Conservation (phyloP, 1,140 invertebrate genomes). For the Charaxes varanes region DNA sequence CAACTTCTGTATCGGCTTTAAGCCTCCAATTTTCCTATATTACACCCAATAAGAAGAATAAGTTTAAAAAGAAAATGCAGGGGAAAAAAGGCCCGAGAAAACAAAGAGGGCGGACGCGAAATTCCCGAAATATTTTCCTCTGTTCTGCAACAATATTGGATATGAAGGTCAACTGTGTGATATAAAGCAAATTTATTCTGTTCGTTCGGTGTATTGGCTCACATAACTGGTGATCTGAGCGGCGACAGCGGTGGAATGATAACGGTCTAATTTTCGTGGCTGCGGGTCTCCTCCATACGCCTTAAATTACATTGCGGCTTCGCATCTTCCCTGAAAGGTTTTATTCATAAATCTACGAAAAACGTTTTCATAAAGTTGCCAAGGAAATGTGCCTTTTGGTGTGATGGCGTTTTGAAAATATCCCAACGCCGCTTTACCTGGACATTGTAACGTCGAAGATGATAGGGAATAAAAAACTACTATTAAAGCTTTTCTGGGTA, state of each 20-base stretch:
- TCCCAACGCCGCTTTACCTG: conserved; percentile 20
- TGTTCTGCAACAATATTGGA: conserved; percentile 66
- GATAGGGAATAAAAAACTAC: too few species aligned
- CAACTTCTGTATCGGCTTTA: conserved; percentile 34
- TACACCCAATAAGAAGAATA: conserved; percentile 44
- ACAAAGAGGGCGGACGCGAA: conserved; percentile 35
- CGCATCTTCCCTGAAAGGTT: conserved; percentile 65
- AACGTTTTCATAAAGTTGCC: conserved; percentile 68
- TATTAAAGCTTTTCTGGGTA: too few species aligned
- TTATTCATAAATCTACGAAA: conserved; percentile 70
- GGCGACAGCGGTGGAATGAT: conserved; percentile 67
- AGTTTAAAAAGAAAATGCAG: conserved; percentile 38
- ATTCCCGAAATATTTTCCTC: conserved; percentile 57
- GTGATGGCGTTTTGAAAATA: conserved; percentile 43
- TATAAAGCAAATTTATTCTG: conserved; percentile 72
- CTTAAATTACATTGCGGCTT: conserved; percentile 64
- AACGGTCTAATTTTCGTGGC: conserved; percentile 68
- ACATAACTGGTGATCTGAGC: conserved; percentile 64
- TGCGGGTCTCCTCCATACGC: conserved; percentile 49
- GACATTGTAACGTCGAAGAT: conserved; percentile 4
- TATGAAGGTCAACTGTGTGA: conserved; percentile 67
- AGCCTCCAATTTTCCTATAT: conserved; percentile 40
- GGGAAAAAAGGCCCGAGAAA: conserved; percentile 28
- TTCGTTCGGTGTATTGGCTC: conserved; percentile 66
- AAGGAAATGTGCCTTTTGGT: conserved; percentile 52